phyloP scores from a whole-genome alignment of 2,888 invertebrate species.

The Platycnemis pennipes region DNA sequence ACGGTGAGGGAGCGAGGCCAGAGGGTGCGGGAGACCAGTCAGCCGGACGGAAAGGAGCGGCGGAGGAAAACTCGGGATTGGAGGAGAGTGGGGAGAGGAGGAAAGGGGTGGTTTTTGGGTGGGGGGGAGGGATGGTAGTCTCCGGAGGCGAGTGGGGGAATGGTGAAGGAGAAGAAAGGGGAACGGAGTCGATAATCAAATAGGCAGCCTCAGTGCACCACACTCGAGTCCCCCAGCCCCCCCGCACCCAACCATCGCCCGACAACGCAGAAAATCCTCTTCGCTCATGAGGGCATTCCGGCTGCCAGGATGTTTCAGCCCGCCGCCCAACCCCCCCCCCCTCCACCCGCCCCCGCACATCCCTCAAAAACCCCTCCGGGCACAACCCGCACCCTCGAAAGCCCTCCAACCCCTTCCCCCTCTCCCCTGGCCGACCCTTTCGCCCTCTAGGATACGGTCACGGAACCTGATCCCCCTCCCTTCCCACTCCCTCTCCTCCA shows the following conservation, averaged over 20 bases:
- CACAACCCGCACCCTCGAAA: too few relatives aligned
- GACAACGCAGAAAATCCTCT: background rate
- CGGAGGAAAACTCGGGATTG: background rate
- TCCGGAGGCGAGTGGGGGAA: background rate
- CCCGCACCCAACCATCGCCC: background rate
- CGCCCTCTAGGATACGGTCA: background rate
- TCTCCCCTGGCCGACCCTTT: too few relatives aligned
- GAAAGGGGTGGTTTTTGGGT: too few relatives aligned
- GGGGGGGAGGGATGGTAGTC: background rate
- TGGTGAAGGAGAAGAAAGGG: background rate
- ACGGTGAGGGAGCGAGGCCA: background rate
- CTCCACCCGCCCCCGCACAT: too few relatives aligned
- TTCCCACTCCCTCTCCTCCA: too few relatives aligned
- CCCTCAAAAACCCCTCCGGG: too few relatives aligned
- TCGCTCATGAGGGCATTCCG: constrained; percentile 38
- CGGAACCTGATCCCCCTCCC: background rate
- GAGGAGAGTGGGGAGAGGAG: too few relatives aligned
- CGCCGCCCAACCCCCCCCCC: too few relatives aligned
- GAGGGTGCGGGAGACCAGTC: background rate
- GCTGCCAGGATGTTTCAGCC: background rate
- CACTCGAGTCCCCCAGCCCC: background rate
- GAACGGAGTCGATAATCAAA: constrained; percentile 51
- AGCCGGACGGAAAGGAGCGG: background rate
- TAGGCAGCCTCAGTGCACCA: constrained; percentile 7
- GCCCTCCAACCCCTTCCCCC: too few relatives aligned